These are phyloP conservation scores for Ochropleura leucogaster DNA, from an alignment of 2,888 invertebrate genomes.

Conservation along the genomic window DNA sequence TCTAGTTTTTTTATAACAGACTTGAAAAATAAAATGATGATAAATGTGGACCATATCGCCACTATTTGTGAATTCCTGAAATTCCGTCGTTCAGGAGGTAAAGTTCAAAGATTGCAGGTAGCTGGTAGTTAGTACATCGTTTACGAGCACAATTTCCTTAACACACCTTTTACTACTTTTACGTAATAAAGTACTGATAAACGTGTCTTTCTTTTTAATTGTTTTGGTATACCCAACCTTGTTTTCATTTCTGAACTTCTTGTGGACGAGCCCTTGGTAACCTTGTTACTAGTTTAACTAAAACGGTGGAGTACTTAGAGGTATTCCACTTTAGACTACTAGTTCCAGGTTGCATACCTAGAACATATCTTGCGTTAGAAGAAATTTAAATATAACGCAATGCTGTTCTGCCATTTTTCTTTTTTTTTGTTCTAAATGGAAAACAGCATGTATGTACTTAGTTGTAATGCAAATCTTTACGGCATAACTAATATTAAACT, in stretches of 20 bases:
- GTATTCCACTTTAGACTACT: no score
- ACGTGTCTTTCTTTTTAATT: conserved; percentile 12
- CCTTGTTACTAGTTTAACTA: background rate
- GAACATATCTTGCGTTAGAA: background rate
- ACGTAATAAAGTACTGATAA: conserved; percentile 8
- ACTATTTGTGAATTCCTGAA: background rate
- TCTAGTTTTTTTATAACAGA: background rate
- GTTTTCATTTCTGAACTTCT: background rate
- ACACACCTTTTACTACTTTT: conserved; percentile 13
- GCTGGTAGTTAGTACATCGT: background rate
- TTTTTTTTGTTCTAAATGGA: conserved; percentile 4
- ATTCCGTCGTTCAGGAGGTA: background rate
- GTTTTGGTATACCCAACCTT: conserved; percentile 6
- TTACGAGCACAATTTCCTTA: conserved; percentile 42
- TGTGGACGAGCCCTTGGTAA: background rate
- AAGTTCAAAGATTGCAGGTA: conserved; percentile 11
- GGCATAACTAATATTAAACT: conserved; percentile 50
- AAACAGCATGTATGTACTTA: conserved; percentile 31
- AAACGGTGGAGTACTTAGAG: background rate
- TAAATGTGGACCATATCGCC: no score
- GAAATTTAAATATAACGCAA: conserved; percentile 4
- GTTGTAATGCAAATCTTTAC: conserved; percentile 36
- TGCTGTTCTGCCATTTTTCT: background rate
- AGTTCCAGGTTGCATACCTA: background rate
- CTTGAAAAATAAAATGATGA: background rate